Evolutionary conservation across 2,888 invertebrate genomes (phyloP).

Genomic region (Allophyes oxyacanthae): DNA sequence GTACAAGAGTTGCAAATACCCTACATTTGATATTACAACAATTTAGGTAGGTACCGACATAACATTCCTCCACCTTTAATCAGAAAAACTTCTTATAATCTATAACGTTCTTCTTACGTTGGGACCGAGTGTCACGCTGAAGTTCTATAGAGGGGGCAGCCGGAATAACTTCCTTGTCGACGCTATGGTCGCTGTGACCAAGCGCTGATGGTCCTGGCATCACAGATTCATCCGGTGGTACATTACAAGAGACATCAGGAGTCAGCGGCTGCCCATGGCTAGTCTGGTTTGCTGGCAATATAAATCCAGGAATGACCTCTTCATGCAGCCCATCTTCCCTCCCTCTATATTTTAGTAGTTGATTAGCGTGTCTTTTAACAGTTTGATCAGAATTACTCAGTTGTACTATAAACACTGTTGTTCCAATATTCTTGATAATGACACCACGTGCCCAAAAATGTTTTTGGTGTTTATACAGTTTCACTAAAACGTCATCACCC

Average conservation of each 20-base stretch:
- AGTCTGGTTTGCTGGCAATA: conserved; percentile 1
- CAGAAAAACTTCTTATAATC: conserved; percentile 3
- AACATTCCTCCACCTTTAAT: conserved; percentile 1
- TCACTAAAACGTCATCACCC: conserved; percentile 1
- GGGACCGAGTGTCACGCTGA: background rate
- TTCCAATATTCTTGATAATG: background rate
- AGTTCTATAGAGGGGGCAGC: background rate
- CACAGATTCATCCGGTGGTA: background rate
- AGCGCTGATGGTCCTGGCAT: background rate
- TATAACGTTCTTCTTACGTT: background rate
- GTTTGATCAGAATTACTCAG: background rate
- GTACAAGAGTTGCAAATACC: no score
- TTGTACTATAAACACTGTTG: conserved; percentile 5
- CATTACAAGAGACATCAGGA: background rate
- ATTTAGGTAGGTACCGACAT: no score
- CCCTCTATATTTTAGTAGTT: conserved; percentile 12
- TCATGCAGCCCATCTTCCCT: conserved; percentile 4
- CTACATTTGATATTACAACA: no score
- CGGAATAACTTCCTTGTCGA: background rate
- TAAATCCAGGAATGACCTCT: conserved; percentile 6
- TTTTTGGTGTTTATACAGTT: conserved; percentile 4
- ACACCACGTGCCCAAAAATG: conserved; percentile 7
- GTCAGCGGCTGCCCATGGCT: background rate
- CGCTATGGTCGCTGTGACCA: background rate
- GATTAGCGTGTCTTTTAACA: conserved; percentile 9